Base-by-base conservation (phyloP, 2,888 invertebrate genomes). In the Xanthorhoe spadicearia region DNA sequence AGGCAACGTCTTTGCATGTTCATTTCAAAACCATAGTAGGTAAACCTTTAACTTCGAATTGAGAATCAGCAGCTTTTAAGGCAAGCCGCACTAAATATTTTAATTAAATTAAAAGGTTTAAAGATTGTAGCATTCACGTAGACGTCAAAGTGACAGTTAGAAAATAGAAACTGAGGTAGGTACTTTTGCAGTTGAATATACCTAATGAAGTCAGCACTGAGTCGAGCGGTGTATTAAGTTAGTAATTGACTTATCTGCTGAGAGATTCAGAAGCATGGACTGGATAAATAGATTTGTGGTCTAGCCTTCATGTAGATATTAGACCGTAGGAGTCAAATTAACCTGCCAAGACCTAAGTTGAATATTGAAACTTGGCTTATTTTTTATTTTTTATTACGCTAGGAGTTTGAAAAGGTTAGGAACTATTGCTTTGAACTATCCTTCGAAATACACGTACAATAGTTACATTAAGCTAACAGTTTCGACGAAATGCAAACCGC, bases 401-500 rank as follows among this genome's bases (percentile, higher is more conserved):
- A 23, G 23, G 23, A 23, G 23, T 23, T 23, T 23, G 23, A 23
- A 23, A 23, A 23, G 23, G 23, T 23, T 23, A 23, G 23, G 23
- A 23, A 23, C 2, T 4, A 23, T 4, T 23, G 23, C 23, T 23
- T 4, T 23, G 4, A 43, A 43, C 55, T 13, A 8, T 6, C 58
- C 56, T 23, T 48, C 46, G 56, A 61, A 66, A 69, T 49, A 53
- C 23, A 66, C 50, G 38, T 50, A 59, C 61, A 67, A 70, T 68
- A 49, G 69, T 60, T 63, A 66, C 52, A 67, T 70, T 51, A 69
- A 59, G 70, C 66, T 64, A 66, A 69, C 69, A 71, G 67, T 73
- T 61, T 68, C 67, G 58, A 55, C 54, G 58, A 64, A 71, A 71
- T 71, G 71, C 67, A 67, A 70, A 70, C 69, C 63, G 66, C 67